Conservation (phyloP, 2,888 invertebrate genomes). For the Sarcophaga caerulescens region DNA sequence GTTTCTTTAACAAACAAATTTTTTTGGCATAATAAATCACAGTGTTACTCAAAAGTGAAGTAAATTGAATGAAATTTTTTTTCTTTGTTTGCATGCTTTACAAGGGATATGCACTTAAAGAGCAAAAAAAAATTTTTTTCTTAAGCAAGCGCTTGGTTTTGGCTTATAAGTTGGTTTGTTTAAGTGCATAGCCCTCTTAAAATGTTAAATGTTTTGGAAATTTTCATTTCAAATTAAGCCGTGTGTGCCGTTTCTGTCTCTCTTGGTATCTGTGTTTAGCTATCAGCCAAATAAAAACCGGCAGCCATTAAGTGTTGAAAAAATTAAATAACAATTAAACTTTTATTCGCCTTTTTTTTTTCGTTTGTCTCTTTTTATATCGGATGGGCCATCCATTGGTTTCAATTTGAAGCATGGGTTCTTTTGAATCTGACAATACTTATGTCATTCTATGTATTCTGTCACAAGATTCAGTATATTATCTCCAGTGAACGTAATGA, state of each 20-base stretch:
- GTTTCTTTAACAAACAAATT: background rate
- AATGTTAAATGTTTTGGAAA: background rate
- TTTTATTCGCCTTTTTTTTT: background rate
- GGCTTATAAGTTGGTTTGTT: too few relatives aligned
- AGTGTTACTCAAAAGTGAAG: conserved; percentile 42
- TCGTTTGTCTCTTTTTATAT: background rate
- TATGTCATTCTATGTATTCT: too few relatives aligned
- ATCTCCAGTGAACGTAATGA: too few relatives aligned
- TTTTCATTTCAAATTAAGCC: conserved; percentile 6
- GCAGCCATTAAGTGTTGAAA: conserved; percentile 70
- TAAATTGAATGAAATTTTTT: background rate
- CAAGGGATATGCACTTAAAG: background rate
- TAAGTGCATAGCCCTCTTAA: conserved; percentile 4
- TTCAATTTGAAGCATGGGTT: too few relatives aligned
- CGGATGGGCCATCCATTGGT: too few relatives aligned
- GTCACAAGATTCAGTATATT: too few relatives aligned
- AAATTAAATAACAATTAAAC: conserved; percentile 72
- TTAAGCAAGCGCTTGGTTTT: too few relatives aligned
- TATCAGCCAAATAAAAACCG: conserved; percentile 34
- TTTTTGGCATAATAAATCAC: conserved; percentile 65
- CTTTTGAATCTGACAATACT: too few relatives aligned
- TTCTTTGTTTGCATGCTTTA: background rate
- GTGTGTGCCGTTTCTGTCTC: background rate
- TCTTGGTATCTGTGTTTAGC: background rate
- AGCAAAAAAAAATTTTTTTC: too few relatives aligned